Evolutionary conservation across 2,113 vertebrate species (phyloP).

Genomic region (human): DNA sequence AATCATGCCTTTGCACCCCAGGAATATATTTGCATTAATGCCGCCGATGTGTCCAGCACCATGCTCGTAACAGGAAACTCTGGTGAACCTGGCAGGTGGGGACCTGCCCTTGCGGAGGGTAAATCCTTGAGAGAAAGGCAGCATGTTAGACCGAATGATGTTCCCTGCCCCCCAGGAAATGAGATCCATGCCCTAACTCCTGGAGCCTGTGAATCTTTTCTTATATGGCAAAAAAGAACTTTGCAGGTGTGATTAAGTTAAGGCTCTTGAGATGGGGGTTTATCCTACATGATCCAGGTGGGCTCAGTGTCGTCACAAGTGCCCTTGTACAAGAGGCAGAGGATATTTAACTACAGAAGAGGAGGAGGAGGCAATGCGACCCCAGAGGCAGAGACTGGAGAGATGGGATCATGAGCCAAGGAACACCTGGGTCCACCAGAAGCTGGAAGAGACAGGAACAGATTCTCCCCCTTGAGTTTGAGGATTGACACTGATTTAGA

Average conservation of each 20-base stretch:
- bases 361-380: background rate
- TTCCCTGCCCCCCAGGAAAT: no score
- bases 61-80: rapidly evolving
- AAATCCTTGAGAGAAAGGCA: background rate
- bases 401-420: rapidly evolving
- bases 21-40: background rate
- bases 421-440: background rate
- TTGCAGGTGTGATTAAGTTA: background rate
- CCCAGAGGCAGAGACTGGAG: background rate
- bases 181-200: background rate
- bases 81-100: no score
- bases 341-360: no score
- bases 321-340: background rate
- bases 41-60: no score
- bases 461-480: background rate
- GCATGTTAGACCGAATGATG: no score
- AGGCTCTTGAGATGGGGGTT: background rate
- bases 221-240: background rate
- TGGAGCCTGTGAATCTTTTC: background rate
- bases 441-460: background rate
- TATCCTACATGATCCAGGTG: background rate
- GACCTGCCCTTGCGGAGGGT: background rate
- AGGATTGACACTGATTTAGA: rapidly evolving
- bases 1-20: no score
- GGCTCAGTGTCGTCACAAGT: rapidly evolving